A percentile compares a stretch with the other conserved stretches of the same genome.
Conservation (phyloP, 2,797 vertebrate species). For the Ciconia nigra region DNA sequence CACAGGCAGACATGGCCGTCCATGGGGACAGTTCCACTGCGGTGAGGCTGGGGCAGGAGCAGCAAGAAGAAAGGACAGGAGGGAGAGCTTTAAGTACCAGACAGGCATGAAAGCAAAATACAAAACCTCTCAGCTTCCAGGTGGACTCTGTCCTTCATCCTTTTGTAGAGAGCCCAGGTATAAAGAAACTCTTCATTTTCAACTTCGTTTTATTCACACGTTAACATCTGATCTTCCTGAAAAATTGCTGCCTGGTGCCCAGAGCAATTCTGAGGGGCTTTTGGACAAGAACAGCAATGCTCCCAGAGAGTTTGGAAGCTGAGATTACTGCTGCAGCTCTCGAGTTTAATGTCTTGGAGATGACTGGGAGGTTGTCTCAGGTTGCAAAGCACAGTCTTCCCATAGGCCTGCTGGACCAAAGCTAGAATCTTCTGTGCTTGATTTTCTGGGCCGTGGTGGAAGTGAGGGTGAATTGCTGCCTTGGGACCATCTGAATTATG, state of each 20-base stretch:
- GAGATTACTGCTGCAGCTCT: neutral
- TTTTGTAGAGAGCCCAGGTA: neutral
- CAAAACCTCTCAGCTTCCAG: neutral
- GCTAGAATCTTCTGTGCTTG: neutral
- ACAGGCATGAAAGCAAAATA: neutral
- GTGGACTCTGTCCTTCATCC: neutral
- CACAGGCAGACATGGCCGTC: neutral
- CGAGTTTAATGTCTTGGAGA: neutral
- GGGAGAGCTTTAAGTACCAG: neutral
- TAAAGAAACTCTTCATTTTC: neutral
- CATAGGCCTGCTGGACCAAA: accelerated
- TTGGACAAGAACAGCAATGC: neutral
- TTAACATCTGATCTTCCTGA: neutral
- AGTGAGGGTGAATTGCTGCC: neutral
- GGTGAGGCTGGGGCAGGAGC: neutral
- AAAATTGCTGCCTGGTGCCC: neutral
- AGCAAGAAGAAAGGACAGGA: neutral
- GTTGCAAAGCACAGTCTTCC: neutral
- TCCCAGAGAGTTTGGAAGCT: neutral
- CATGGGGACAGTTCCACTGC: neutral
- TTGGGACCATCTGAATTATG: no score
- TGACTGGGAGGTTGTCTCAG: neutral
- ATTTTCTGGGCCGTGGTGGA: neutral
- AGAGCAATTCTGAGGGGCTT: neutral
- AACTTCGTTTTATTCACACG: neutral